Evolutionary conservation across 2,888 invertebrate species (phyloP), one percentile per base, ranked within the genome.

Genomic region (Thereva nobilitata): DNA sequence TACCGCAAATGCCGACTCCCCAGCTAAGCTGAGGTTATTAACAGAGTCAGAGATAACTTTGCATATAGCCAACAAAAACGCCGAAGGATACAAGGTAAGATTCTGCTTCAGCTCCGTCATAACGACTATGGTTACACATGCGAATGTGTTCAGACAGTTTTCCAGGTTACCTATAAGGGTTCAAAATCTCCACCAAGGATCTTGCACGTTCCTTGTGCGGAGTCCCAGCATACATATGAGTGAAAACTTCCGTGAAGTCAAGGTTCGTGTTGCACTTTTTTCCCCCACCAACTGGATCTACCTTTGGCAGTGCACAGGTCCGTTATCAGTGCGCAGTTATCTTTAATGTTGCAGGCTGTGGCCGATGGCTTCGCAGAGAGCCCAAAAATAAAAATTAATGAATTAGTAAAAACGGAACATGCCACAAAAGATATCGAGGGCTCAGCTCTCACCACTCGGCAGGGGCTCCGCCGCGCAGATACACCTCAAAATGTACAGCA

Each of bases 341-440:
- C 64, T 64, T 55, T 45, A 42, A 45, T 55, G 47, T 61, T 54
- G n/a, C 23, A 40, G 37, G 34, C 40, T 54, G 55, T 54, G 45
- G 47, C 54, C 64, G 47, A 64, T 54, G 64, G 64, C 64, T 54
- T 47, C 5, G 4, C 35, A 35, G 34, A 44, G 9, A 54, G 45
- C 54, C 4, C 54, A 55, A 64, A 64, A 64, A 45, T 53, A 54
- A 64, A 45, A 55, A 64, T 55, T 64, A 64, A 64, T 64, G 64
- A 64, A 64, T 64, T 64, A 64, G 64, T 64, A 45, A 54, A 64
- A 64, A 64, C 8, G 10, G 53, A 52, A 34, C 45, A 42, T 23
- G 23, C 23, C 23, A 23, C 23, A 23, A 23, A 23, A 23, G 23
- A 23, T 23, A 23, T 23, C 23, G 23, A 23, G 23, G 23, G 23